Evolutionary conservation across 1,140 invertebrate species (phyloP), one percentile per base, ranked within the genome.

Genomic region (Drosophila saltans): DNA sequence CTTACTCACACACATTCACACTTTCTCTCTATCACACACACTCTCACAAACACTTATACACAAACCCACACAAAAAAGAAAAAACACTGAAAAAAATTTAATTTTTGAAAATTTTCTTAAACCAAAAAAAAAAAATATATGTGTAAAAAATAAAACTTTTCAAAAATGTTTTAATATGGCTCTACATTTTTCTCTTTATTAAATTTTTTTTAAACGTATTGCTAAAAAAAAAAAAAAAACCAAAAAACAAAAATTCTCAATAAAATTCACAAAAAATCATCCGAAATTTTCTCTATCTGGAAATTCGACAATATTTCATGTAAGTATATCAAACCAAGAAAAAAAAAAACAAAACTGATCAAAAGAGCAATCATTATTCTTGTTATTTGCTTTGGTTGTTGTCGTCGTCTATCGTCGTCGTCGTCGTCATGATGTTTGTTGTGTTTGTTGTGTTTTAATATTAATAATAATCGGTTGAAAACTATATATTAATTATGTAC

Each of bases 161-260:
- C 71, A 89, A 89, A 83, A 83, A 78, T 75, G 70, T 89, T 89
- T 52, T 89, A 89, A 89, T 89, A 89, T 69, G 69, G 45, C 80
- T 89, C 78, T 89, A 89, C 68, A 89, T 89, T 89, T 89, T 89
- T 89, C 84, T 89, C 84, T 89, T 89, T 89, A 89, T 89, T 89
- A 84, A 78, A 26, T 52, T 52, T 84, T 84, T 88, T 88, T 89
- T 89, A 48, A 88, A 89, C 84, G 84, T 89, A 89, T 89, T 85
- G 84, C 84, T 89, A 88, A 83, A 88, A 81, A 55, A 76, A 60
- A 67, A 48, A 56, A 69, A 58, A 63, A 58, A 73, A 69, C 66
- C 26, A 69, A 66, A 33, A 43, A 57, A 72, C 65, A 40, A 81
- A 69, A 81, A 80, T 71, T 75, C 48, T 62, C 66, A 81, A 73